Conservation (phyloP, 2,797 vertebrate species). For the Petrocephalus schoutedeni region DNA sequence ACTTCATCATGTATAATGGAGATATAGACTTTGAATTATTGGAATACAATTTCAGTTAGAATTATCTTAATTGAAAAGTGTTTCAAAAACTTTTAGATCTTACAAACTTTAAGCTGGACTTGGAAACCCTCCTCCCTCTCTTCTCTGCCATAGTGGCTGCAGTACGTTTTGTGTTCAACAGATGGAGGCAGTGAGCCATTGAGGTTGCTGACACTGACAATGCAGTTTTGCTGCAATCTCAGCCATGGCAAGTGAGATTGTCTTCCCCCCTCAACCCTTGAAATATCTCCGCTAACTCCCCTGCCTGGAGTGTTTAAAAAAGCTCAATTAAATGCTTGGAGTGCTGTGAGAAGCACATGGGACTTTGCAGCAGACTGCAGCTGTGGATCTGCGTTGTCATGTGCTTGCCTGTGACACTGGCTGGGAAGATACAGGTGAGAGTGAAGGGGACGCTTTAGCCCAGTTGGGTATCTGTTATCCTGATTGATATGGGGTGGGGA, state of each 20-base stretch:
- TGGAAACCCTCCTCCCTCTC: background rate
- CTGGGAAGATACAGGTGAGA: background rate
- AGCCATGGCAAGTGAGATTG: background rate
- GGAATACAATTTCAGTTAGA: too few relatives aligned
- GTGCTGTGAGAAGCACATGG: conserved; percentile 51
- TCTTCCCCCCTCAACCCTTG: conserved; percentile 38
- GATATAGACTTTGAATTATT: too few relatives aligned
- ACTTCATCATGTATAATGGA: background rate
- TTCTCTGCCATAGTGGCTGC: conserved; percentile 20
- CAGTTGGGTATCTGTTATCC: background rate
- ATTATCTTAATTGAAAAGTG: background rate
- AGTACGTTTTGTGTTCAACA: conserved; percentile 54
- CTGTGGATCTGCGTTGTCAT: background rate
- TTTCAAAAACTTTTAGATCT: background rate
- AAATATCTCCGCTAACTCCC: conserved; percentile 34
- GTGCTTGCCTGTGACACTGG: background rate
- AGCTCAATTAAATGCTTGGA: conserved; percentile 41
- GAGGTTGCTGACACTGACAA: conserved; percentile 36
- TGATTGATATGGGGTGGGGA: background rate
- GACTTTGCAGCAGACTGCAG: conserved; percentile 29
- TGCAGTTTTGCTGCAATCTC: conserved; percentile 31
- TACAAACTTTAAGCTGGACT: background rate
- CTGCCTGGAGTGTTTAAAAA: conserved; percentile 38
- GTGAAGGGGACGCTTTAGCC: background rate
- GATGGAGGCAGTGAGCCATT: conserved; percentile 82